phyloP scores from a whole-genome alignment of 2,113 vertebrate genomes.

The Clarias magur region DNA sequence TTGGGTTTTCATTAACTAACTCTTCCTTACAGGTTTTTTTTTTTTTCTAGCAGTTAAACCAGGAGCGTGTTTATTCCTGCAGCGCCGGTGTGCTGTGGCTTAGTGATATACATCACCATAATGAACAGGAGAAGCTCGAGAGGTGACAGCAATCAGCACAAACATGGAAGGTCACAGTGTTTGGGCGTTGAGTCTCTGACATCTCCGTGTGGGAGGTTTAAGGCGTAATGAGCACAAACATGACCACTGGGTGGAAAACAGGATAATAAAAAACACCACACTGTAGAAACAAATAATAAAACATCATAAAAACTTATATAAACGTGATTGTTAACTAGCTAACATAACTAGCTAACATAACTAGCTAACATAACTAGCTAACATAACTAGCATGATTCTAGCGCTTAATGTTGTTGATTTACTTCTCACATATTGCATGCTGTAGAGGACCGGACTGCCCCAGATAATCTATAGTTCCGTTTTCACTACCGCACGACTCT shows the following conservation, averaged over 20 bases:
- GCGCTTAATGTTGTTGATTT: not conserved
- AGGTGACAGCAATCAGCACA: slow-evolving; percentile 40
- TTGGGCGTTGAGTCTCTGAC: not conserved
- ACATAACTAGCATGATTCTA: not conserved
- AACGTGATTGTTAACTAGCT: not conserved
- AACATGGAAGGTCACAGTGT: slow-evolving; percentile 17
- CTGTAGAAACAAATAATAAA: not conserved
- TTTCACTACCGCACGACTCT: too few relatives aligned
- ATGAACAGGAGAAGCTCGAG: not conserved
- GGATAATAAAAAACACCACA: not conserved
- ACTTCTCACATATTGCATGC: not conserved
- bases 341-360: not conserved
- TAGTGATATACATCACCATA: slow-evolving; percentile 41
- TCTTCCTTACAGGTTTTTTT: not conserved
- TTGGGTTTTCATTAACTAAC: not conserved
- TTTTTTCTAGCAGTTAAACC: not conserved
- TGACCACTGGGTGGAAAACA: not conserved
- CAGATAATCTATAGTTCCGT: too few relatives aligned
- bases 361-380: too few relatives aligned
- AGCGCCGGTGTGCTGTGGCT: not conserved
- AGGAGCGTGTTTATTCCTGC: not conserved
- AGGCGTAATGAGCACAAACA: slow-evolving; percentile 16
- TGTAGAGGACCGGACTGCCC: not conserved
- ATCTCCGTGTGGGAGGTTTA: slow-evolving; percentile 11
- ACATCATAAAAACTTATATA: not conserved